A percentile compares a stretch with the other conserved stretches of the same genome.
These are phyloP conservation scores for Hylaeus anthracinus DNA, from an alignment of 1,140 invertebrate genomes.

Conservation along the genomic window DNA sequence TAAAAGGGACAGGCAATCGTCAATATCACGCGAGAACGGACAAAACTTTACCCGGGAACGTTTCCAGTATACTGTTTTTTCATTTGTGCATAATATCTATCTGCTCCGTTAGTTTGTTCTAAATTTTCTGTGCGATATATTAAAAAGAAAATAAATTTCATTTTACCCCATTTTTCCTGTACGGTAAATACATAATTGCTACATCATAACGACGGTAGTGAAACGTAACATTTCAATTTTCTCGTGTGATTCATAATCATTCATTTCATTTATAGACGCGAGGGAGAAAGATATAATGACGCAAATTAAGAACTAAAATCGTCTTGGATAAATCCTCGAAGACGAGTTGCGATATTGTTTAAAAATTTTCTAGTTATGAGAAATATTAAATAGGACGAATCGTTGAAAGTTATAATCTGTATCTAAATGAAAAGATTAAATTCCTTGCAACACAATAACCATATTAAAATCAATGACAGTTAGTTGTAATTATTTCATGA, in stretches of 20 bases:
- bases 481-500: too few species aligned
- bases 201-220: background rate
- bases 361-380: background rate
- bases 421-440: too few species aligned
- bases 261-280: background rate
- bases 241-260: background rate
- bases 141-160: too few species aligned
- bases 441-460: too few species aligned
- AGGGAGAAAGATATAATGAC: background rate
- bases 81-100: too few species aligned
- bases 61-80: too few species aligned
- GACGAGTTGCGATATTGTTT: slow-evolving; percentile 6
- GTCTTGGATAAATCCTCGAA: slow-evolving; percentile 6
- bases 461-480: too few species aligned
- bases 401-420: background rate
- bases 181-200: background rate
- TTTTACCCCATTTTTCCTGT: background rate
- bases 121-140: too few species aligned
- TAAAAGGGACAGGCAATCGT: too few species aligned
- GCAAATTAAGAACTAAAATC: slow-evolving; percentile 21
- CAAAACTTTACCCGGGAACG: too few species aligned
- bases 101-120: too few species aligned
- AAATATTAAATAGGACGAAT: background rate
- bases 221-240: background rate
- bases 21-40: too few species aligned